These are phyloP conservation scores for Galendromus occidentalis DNA, from an alignment of 1,140 invertebrate species.

Conservation along the genomic window DNA sequence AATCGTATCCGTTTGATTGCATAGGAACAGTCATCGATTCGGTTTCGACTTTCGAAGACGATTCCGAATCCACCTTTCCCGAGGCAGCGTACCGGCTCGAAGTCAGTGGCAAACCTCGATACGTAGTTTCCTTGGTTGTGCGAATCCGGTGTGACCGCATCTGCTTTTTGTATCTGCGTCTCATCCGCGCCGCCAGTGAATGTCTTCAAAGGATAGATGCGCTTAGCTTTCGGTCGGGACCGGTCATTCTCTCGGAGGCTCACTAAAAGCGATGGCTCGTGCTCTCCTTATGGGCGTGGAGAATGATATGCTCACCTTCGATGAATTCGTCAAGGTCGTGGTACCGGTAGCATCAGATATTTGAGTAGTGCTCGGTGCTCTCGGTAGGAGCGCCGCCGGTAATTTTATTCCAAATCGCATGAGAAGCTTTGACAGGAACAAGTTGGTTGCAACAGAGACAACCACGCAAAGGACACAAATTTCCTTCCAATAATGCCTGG, in stretches of 20 bases:
- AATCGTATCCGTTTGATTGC: constrained; percentile 82
- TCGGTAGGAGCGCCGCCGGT: too few relatives aligned
- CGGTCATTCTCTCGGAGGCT: too few relatives aligned
- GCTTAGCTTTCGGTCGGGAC: too few relatives aligned
- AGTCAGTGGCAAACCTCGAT: constrained; percentile 63
- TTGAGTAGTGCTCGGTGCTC: too few relatives aligned
- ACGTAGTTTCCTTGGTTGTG: constrained; percentile 22
- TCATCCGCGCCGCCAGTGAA: too few relatives aligned
- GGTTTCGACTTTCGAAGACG: constrained; percentile 85
- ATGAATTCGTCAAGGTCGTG: too few relatives aligned
- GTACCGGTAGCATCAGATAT: too few relatives aligned
- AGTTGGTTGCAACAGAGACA: constrained; percentile 14
- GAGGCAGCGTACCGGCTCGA: constrained; percentile 57
- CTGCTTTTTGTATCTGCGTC: too few relatives aligned
- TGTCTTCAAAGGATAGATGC: too few relatives aligned
- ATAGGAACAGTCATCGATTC: constrained; percentile 80
- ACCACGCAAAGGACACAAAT: constrained; percentile 42
- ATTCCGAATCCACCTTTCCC: constrained; percentile 86
- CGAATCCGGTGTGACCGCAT: background rate
- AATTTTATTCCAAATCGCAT: background rate
- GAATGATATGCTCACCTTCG: too few relatives aligned
- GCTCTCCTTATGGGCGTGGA: too few relatives aligned
- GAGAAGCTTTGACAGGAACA: constrained; percentile 12
- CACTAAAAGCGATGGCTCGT: too few relatives aligned
- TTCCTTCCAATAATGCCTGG: constrained; percentile 39